Evolutionary conservation across 2,888 invertebrate genomes (phyloP), one percentile per base, ranked within the genome.

Genomic region (Polymixis flavicincta): DNA sequence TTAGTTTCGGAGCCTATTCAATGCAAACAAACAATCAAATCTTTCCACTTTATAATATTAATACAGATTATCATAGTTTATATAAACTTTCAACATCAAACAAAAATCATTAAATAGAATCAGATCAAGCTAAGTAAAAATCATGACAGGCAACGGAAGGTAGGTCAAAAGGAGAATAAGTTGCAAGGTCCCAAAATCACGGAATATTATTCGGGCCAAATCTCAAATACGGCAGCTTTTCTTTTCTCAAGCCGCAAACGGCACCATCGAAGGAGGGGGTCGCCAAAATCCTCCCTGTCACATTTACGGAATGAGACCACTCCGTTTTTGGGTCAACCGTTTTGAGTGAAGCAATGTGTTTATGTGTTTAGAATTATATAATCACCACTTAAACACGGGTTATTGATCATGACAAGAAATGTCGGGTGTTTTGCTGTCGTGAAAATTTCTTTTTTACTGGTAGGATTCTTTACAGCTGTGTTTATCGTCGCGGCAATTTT

Each of bases 271-370:
- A 80, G 81, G 77, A 80, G 74, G 65, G 84, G 84, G 71, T 71
- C 73, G 79, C 77, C 76, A 70, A 87, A 83, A 79, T 82, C 76
- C 83, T 83, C 83, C 84, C 69, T 86, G 87, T 86, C 87, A 85
- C 83, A 84, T 82, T 82, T 80, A 78, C 78, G 74, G 74, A 82
- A 85, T 76, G 82, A 82, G 74, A 74, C 76, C 85, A 80, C 85
- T 89, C 78, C 85, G 91, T 92, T 92, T 93, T 92, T 92, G 90
- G 93, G 92, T 92, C 93, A 92, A 89, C 88, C 89, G 89, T 91
- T 89, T 89, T 79, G 65, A 68, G 73, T 64, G 66, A 80, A 83
- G 76, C 73, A 74, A 79, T 82, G 81, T 87, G 81, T 86, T 85
- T 85, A 78, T 80, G 78, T 77, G 73, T 84, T 87, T 80, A 78